Evolutionary conservation across 2,797 vertebrate species (phyloP).

Genomic region (Caiman crocodilus): DNA sequence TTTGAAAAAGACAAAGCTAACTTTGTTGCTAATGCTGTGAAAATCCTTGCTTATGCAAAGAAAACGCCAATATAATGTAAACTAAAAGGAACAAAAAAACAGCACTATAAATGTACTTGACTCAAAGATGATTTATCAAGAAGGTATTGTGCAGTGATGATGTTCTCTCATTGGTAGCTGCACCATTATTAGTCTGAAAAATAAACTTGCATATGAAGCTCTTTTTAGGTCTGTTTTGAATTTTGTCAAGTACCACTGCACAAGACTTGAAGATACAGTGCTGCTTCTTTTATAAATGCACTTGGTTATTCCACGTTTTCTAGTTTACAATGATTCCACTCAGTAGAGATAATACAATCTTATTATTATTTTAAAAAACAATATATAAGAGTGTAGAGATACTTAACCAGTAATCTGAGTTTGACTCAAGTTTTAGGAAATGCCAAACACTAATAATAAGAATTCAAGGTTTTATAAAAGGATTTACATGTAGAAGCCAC

Average conservation of each 20-base stretch:
- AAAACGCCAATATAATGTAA: slow-evolving; percentile 2
- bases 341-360: accelerated
- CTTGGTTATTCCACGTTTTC: background rate
- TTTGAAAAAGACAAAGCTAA: background rate
- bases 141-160: background rate
- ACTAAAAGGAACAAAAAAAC: slow-evolving; percentile 30
- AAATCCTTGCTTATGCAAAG: slow-evolving; percentile 10
- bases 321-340: background rate
- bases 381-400: background rate
- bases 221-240: background rate
- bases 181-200: background rate
- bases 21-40: background rate
- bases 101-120: background rate
- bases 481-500: background rate
- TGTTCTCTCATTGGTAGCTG: background rate
- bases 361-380: background rate
- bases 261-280: background rate
- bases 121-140: background rate
- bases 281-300: background rate
- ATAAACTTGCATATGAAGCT: background rate
- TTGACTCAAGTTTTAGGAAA: background rate
- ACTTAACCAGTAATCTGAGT: background rate
- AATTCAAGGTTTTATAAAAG: background rate
- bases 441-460: background rate
- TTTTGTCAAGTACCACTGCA: background rate